Percentiles rank a stretch among this genome's conserved stretches.
Conservation (phyloP, 2,797 vertebrate genomes). For the Melanotaenia parkinsoni region DNA sequence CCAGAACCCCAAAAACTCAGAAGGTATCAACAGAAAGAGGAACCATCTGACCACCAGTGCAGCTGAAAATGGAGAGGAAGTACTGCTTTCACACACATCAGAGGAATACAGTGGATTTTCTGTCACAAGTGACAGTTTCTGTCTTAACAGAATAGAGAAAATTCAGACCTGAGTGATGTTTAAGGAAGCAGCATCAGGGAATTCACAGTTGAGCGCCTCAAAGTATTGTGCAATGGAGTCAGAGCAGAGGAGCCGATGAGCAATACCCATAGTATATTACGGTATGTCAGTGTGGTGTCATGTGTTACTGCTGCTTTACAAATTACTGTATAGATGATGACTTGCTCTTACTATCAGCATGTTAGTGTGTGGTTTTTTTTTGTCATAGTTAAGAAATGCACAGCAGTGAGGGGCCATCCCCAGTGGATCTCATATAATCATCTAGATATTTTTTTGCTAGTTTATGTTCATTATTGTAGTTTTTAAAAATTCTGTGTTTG, state of each 20-base stretch:
- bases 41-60: slow-evolving; percentile 12
- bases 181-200: slow-evolving; percentile 20
- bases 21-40: slow-evolving; percentile 24
- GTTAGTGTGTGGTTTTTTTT: neutral
- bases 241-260: slow-evolving; percentile 9
- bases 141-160: slow-evolving; percentile 13
- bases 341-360: neutral
- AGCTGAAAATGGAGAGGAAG: slow-evolving; percentile 5
- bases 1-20: slow-evolving; percentile 18
- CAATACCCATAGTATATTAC: neutral
- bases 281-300: slow-evolving; percentile 1
- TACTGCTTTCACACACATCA: slow-evolving; percentile 18
- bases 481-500: neutral
- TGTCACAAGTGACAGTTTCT: slow-evolving; percentile 32
- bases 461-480: neutral
- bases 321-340: slow-evolving; percentile 6
- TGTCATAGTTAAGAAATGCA: neutral
- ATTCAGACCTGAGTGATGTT: slow-evolving; percentile 5
- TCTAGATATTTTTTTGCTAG: neutral
- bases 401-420: neutral
- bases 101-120: slow-evolving; percentile 15
- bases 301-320: slow-evolving; percentile 5
- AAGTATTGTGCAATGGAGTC: neutral
- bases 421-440: too few species aligned
- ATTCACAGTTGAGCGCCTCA: slow-evolving; percentile 3